Evolutionary conservation across 2,888 invertebrate genomes (phyloP).

Genomic region (Leptarthrus brevirostris): DNA sequence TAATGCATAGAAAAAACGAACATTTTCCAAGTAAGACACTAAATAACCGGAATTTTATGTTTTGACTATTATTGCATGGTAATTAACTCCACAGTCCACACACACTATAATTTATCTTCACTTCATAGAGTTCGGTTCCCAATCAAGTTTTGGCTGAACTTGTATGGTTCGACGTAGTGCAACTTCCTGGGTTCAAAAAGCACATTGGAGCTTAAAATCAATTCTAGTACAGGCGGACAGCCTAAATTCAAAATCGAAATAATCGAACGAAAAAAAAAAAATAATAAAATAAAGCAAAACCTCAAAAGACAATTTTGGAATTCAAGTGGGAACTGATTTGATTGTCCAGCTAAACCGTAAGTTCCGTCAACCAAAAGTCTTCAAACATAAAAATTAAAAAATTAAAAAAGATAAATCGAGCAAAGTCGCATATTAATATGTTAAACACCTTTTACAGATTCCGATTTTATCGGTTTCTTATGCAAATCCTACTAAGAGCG

Average conservation of each 20-base stretch:
- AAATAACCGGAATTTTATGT: neutral
- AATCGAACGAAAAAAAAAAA: constrained; percentile 6
- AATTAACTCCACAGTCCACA: neutral
- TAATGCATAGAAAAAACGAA: too few relatives aligned
- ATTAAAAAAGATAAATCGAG: constrained; percentile 51
- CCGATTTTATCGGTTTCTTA: constrained; percentile 52
- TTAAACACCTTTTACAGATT: constrained; percentile 52
- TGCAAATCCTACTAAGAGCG: constrained; percentile 50
- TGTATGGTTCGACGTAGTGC: neutral
- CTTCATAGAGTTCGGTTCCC: neutral
- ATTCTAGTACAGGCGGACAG: constrained; percentile 1
- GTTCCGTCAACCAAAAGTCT: constrained; percentile 15
- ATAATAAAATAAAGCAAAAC: neutral
- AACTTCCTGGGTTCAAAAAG: neutral
- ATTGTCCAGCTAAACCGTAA: neutral
- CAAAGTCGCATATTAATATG: constrained; percentile 52
- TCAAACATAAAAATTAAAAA: constrained; percentile 38
- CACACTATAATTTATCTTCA: neutral
- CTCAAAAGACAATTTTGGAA: constrained; percentile 4
- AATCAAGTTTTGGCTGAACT: neutral
- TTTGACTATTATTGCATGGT: constrained; percentile 17
- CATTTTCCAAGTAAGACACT: too few relatives aligned
- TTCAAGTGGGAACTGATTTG: constrained; percentile 35
- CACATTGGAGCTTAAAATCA: neutral
- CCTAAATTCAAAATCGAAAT: neutral